Percentiles rank a stretch among this genome's conserved stretches.
These are phyloP conservation scores for Chlorops oryzae DNA, from an alignment of 1,140 invertebrate genomes.

Conservation along the genomic window DNA sequence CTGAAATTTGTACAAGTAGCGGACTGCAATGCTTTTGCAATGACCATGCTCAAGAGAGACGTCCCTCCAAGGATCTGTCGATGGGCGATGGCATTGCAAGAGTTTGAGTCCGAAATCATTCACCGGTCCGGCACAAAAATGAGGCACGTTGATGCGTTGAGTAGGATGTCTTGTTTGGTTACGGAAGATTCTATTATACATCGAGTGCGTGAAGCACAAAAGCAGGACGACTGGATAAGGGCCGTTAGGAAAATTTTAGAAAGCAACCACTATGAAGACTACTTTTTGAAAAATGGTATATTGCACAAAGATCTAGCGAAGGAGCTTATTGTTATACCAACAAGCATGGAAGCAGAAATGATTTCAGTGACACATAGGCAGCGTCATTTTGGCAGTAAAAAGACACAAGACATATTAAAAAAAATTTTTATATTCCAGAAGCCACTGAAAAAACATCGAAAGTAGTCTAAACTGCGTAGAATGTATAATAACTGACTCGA, in stretches of 20 bases:
- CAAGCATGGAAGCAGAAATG: slow-evolving; percentile 29
- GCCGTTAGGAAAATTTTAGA: too few relatives aligned
- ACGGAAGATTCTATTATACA: not conserved
- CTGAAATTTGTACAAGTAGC: slow-evolving; percentile 12
- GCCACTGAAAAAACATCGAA: slow-evolving; percentile 33
- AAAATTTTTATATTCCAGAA: slow-evolving; percentile 44
- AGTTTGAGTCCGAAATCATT: slow-evolving; percentile 26
- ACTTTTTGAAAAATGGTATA: not conserved
- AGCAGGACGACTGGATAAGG: too few relatives aligned
- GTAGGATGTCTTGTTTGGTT: slow-evolving; percentile 17
- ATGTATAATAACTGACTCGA: slow-evolving; percentile 32
- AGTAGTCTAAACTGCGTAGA: slow-evolving; percentile 33
- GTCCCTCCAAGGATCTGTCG: slow-evolving; percentile 22
- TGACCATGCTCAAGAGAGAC: not conserved
- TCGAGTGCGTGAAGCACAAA: too few relatives aligned
- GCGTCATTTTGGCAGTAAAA: slow-evolving; percentile 42
- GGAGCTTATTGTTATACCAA: slow-evolving; percentile 30
- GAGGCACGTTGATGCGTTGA: slow-evolving; percentile 35
- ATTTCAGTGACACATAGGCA: slow-evolving; percentile 33
- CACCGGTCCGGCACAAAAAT: slow-evolving; percentile 21
- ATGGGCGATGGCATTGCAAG: slow-evolving; percentile 27
- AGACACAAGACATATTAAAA: slow-evolving; percentile 40
- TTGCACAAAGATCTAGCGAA: slow-evolving; percentile 8
- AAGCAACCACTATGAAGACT: too few relatives aligned
- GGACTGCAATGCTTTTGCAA: slow-evolving; percentile 13